Percentiles rank a stretch among this genome's conserved stretches.
Conservation (phyloP, 1,140 invertebrate species). For the Leptinotarsa undecemlineata region DNA sequence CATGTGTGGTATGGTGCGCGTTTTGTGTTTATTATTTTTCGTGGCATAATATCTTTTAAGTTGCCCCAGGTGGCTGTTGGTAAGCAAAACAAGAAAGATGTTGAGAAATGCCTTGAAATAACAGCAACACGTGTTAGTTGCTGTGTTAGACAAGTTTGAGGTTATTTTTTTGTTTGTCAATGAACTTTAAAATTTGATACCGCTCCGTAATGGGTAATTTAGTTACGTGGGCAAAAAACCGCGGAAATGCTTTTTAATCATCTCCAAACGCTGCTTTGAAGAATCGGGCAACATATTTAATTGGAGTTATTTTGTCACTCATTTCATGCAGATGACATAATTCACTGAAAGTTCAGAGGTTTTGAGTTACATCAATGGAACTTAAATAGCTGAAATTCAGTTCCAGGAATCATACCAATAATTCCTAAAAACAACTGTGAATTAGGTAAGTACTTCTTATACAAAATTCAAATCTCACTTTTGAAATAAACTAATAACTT, state of each 20-base stretch:
- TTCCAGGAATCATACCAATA: no score
- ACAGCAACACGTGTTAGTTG: constrained; percentile 9
- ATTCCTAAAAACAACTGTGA: no score
- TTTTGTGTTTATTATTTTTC: neutral
- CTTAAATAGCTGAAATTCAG: no score
- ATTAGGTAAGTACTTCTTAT: no score
- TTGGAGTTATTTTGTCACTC: neutral
- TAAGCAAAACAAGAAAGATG: constrained; percentile 6
- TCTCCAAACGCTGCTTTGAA: neutral
- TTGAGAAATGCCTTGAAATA: constrained; percentile 8
- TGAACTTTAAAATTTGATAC: constrained; percentile 15
- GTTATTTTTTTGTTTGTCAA: constrained; percentile 7
- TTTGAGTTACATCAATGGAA: neutral
- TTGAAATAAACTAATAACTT: no score
- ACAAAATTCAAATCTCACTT: no score
- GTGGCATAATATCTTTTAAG: constrained; percentile 4
- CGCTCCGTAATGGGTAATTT: constrained; percentile 8
- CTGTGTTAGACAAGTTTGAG: neutral
- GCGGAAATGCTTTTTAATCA: constrained; percentile 11
- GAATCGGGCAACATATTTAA: neutral
- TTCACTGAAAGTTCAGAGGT: neutral
- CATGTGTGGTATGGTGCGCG: neutral
- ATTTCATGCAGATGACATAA: neutral
- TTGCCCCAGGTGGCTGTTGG: constrained; percentile 6
- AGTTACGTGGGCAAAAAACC: neutral